Percentiles rank a stretch among this genome's conserved stretches.
Conservation (phyloP, 2,888 invertebrate species). For the Drosophila imparisetae region DNA sequence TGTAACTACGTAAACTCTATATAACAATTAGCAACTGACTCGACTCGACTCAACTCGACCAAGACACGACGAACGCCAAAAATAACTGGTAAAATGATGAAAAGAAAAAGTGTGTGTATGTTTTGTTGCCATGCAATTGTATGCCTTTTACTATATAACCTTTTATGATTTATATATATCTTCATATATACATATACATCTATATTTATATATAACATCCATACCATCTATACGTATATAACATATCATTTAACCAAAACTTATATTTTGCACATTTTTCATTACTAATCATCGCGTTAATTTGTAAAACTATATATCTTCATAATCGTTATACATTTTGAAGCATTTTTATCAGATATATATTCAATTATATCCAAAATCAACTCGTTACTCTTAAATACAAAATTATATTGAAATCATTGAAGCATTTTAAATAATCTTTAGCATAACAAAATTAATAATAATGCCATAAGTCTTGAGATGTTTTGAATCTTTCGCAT, state of each 20-base stretch:
- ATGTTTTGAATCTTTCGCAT: background rate
- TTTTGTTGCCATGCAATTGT: conserved; percentile 79
- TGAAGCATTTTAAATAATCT: background rate
- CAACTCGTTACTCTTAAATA: background rate
- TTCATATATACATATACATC: conserved; percentile 8
- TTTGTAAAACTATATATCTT: background rate
- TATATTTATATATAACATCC: conserved; percentile 4
- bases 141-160: conserved; percentile 70
- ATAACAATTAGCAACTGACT: conserved; percentile 45
- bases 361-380: background rate
- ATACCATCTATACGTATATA: conserved; percentile 5
- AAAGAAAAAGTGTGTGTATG: conserved; percentile 74
- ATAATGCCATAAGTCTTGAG: background rate
- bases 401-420: background rate
- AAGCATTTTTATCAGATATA: background rate
- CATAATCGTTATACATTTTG: background rate
- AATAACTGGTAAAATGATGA: conserved; percentile 35
- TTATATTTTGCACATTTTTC: background rate
- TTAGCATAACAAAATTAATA: background rate
- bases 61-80: conserved; percentile 40
- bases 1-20: conserved; percentile 22
- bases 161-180: conserved; percentile 47
- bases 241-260: background rate
- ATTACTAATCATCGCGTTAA: conserved; percentile 32
- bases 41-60: conserved; percentile 40